A percentile compares a stretch with the other conserved stretches of the same genome.
Conservation (phyloP, 92 coral and sea anemone genomes). For the Zoanthus sociatus region DNA sequence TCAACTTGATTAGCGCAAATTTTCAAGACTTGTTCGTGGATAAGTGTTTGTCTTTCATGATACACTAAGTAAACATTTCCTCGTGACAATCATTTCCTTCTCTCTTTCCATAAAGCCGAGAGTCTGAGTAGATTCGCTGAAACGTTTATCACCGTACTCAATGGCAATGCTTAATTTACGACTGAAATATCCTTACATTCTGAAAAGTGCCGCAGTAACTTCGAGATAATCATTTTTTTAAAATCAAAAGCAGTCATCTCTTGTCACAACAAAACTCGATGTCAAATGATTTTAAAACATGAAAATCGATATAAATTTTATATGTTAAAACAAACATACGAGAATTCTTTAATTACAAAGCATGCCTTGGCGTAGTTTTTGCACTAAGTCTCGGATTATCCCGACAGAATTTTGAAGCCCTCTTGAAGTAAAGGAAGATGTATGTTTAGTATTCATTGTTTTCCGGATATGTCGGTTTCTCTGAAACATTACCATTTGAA, state of each 20-base stretch:
- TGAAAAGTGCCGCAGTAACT: too few species aligned
- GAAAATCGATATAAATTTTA: neutral
- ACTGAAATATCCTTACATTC: too few species aligned
- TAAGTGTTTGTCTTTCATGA: too few species aligned
- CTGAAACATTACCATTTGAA: conserved; percentile 2
- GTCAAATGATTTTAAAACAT: neutral
- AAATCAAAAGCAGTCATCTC: neutral
- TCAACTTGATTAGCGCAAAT: too few species aligned
- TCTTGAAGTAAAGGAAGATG: neutral
- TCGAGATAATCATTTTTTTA: neutral
- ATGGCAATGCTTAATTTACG: too few species aligned
- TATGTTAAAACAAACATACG: neutral
- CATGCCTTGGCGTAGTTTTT: neutral
- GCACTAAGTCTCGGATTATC: neutral
- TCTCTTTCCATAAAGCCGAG: too few species aligned
- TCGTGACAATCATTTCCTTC: too few species aligned
- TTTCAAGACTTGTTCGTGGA: too few species aligned
- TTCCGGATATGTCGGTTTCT: conserved; percentile 26
- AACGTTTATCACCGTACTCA: too few species aligned
- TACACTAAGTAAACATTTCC: too few species aligned
- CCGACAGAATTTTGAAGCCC: neutral
- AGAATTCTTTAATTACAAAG: neutral
- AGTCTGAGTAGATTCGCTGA: too few species aligned
- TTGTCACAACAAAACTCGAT: neutral
- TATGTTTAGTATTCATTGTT: neutral